Evolutionary conservation across 2,888 invertebrate genomes (phyloP), one percentile per base, ranked within the genome.

Genomic region (Apamea sordens): DNA sequence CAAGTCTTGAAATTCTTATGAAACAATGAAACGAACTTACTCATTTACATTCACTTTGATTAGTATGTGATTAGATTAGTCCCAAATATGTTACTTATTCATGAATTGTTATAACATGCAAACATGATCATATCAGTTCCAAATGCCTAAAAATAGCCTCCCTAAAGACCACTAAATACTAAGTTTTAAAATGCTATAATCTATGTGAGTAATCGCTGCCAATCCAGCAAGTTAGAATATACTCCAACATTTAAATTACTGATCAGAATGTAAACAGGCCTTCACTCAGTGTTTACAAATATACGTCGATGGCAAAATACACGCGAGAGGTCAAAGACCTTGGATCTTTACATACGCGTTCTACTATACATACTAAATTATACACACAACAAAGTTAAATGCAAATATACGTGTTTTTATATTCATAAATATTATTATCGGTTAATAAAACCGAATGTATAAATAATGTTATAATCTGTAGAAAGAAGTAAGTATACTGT

Each of bases 291-390:
- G 93, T 92, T 93, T 92, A 93, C 93, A 90, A 92, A 93, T 91
- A 91, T 81, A 89, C 86, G 85, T 84, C 87, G 89, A 91, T 91
- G 91, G 73, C 76, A 81, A 84, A 78, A 86, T 89, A 92, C 92
- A 90, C 90, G 90, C 89, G 79, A 78, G 89, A 86, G 93, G 91
- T 93, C 93, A 92, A 88, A 78, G 91, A 91, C 93, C 92, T 90
- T 87, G 90, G 76, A 85, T 83, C 82, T 83, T 86, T 90, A 88
- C 88, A 88, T 89, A 90, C 88, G 65, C 77, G 73, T 75, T 79
- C 70, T 4, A 63, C 47, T 72, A 75, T 76, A 88, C 77, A 74
- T 80, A 84, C 44, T 24, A 80, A 44, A 73, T 69, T 86, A 81
- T 73, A 79, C 65, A 77, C 69, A 81, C 18, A 77, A 86, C 76